phyloP scores from a whole-genome alignment of 2,888 invertebrate genomes.

The Microplitis manilae region DNA sequence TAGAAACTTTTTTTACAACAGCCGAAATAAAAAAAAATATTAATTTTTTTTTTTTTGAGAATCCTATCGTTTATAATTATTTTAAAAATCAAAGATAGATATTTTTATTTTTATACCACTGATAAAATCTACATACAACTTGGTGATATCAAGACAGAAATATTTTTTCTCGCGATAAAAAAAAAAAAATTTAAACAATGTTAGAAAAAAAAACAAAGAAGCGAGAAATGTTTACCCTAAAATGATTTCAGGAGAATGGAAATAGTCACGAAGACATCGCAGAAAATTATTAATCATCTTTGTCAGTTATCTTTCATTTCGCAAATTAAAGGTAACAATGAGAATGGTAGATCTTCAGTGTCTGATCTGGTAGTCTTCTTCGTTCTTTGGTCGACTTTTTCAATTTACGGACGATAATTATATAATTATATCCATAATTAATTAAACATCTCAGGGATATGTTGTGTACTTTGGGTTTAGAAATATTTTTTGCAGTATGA shows the following conservation, averaged over 20 bases:
- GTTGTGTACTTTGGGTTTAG: not conserved
- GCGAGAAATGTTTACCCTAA: conserved; percentile 52
- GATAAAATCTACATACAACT: conserved; percentile 30
- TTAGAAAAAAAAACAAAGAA: not conserved
- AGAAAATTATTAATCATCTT: conserved; percentile 59
- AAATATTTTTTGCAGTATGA: not conserved
- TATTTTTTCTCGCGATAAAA: conserved; percentile 2
- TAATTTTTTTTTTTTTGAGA: too few species aligned
- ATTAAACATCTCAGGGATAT: not conserved
- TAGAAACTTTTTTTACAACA: too few species aligned
- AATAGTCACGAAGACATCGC: conserved; percentile 57
- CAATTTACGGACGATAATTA: conserved; percentile 4
- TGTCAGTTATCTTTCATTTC: conserved; percentile 56
- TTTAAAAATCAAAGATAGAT: conserved; percentile 29
- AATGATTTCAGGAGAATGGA: conserved; percentile 63
- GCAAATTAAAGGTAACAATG: conserved; percentile 56
- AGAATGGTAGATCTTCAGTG: conserved; percentile 50
- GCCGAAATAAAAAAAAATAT: too few species aligned
- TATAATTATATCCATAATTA: not conserved
- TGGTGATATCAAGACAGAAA: conserved; percentile 12
- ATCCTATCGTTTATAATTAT: conserved; percentile 27
- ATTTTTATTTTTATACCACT: conserved; percentile 28
- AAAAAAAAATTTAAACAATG: not conserved
- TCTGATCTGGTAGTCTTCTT: conserved; percentile 45
- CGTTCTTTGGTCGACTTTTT: conserved; percentile 48